phyloP scores from a whole-genome alignment of 2,888 invertebrate species.

The Chrysina gloriosa region DNA sequence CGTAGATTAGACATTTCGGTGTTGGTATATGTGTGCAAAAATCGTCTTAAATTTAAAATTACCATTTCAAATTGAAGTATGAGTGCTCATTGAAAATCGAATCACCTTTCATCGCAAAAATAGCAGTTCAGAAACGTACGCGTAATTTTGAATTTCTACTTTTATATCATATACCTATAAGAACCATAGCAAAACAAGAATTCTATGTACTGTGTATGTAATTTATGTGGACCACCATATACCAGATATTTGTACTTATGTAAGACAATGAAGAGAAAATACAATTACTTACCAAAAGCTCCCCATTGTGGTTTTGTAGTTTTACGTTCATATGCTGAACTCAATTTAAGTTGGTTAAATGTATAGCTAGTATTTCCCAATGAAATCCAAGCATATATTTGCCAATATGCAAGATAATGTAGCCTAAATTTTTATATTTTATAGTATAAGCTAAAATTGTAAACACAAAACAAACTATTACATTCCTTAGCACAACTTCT shows the following conservation, averaged over 20 bases:
- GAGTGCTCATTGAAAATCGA: slow-evolving; percentile 35
- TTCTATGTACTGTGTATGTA: slow-evolving; percentile 54
- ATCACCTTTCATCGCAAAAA: slow-evolving; percentile 41
- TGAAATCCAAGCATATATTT: slow-evolving; percentile 10
- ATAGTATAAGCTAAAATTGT: background rate
- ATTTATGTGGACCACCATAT: slow-evolving; percentile 60
- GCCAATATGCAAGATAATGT: slow-evolving; percentile 6
- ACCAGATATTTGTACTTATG: slow-evolving; percentile 44
- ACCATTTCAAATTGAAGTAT: slow-evolving; percentile 9
- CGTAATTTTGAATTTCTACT: slow-evolving; percentile 53
- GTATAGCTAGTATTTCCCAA: background rate
- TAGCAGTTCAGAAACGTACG: slow-evolving; percentile 25
- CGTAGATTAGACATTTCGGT: slow-evolving; percentile 38
- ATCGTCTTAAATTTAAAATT: slow-evolving; percentile 20
- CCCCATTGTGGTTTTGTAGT: slow-evolving; percentile 27
- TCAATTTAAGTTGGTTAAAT: slow-evolving; percentile 18
- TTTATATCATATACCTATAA: slow-evolving; percentile 51
- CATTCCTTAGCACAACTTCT: too few species aligned
- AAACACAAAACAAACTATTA: background rate
- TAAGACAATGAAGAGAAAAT: slow-evolving; percentile 1
- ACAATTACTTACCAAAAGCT: slow-evolving; percentile 35
- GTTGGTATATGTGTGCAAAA: slow-evolving; percentile 37
- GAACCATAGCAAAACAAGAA: slow-evolving; percentile 33
- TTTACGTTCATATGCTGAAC: slow-evolving; percentile 30
- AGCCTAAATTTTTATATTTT: slow-evolving; percentile 23